Conservation (phyloP, 2,888 invertebrate genomes). For the Mythimna vitellina region DNA sequence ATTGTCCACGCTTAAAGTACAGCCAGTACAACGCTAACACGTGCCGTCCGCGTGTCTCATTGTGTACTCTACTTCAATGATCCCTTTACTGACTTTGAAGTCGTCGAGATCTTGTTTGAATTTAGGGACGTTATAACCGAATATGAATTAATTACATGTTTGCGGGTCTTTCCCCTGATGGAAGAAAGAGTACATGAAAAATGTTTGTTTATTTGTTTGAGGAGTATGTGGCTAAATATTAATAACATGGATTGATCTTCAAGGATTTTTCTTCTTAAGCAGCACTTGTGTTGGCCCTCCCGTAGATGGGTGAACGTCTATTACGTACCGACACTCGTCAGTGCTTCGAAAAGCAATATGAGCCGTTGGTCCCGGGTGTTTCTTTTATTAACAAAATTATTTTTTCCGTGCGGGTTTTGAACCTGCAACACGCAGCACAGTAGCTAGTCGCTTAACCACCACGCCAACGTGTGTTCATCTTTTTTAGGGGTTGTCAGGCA, state of each 20-base stretch:
- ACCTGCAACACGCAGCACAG: no score
- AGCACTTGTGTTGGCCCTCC: background rate
- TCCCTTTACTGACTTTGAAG: conserved; percentile 48
- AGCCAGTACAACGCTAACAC: conserved; percentile 18
- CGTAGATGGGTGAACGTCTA: no score
- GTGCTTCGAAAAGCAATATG: no score
- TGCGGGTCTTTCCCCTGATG: conserved; percentile 9
- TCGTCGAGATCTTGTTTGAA: conserved; percentile 41
- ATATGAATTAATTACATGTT: conserved; percentile 51
- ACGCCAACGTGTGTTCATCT: no score
- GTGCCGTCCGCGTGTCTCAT: conserved; percentile 53
- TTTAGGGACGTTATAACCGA: conserved; percentile 46
- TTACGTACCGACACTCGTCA: no score
- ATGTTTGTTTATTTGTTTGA: conserved; percentile 14
- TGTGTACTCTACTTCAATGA: conserved; percentile 38
- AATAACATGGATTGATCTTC: background rate
- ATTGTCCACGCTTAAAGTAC: conserved; percentile 1
- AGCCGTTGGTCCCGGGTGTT: no score
- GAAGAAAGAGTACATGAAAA: conserved; percentile 1
- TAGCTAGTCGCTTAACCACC: no score
- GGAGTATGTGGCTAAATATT: background rate
- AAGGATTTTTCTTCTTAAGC: no score
- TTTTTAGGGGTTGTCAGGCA: background rate
- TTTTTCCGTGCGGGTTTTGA: no score
- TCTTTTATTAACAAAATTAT: no score